Percentiles rank a stretch among this genome's conserved stretches.
phyloP scores from a whole-genome alignment of 2,888 invertebrate species.

The Andrena flavipes region DNA sequence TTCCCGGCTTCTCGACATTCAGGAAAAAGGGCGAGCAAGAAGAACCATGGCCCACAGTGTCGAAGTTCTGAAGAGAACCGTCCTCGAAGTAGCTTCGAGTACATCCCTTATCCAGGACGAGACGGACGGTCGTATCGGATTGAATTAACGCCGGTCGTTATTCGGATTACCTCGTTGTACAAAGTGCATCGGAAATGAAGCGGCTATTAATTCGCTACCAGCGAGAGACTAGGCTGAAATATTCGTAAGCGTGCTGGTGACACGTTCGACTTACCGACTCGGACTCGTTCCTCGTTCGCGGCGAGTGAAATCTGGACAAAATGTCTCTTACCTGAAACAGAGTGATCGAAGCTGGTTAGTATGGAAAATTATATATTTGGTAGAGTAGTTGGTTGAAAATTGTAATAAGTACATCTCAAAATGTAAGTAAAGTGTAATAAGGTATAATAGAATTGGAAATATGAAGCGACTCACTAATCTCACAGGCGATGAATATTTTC shows the following conservation, averaged over 20 bases:
- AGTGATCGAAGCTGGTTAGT: not conserved
- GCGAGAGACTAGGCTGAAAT: constrained; percentile 1
- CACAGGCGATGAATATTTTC: not conserved
- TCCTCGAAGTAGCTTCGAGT: not conserved
- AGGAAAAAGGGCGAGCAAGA: not conserved
- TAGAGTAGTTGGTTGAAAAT: too few species aligned
- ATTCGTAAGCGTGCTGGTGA: constrained; percentile 15
- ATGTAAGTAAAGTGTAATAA: too few species aligned
- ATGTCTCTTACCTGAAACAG: constrained; percentile 71
- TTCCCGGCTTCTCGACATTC: not conserved
- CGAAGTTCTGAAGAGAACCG: not conserved
- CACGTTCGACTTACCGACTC: constrained; percentile 34
- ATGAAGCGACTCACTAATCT: not conserved
- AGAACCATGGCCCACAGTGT: not conserved
- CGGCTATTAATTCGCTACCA: constrained; percentile 42
- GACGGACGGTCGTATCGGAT: constrained; percentile 27
- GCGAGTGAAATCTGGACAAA: not conserved
- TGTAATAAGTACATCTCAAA: too few species aligned
- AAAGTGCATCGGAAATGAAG: constrained; percentile 34
- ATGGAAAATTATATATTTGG: not conserved
- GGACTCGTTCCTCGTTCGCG: not conserved
- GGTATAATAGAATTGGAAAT: too few species aligned
- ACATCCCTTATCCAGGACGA: not conserved
- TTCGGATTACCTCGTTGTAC: constrained; percentile 39
- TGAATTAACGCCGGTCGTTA: constrained; percentile 40